Evolutionary conservation across 1,140 invertebrate species (phyloP), one percentile per base, ranked within the genome.

Genomic region (Vanessa tameamea): DNA sequence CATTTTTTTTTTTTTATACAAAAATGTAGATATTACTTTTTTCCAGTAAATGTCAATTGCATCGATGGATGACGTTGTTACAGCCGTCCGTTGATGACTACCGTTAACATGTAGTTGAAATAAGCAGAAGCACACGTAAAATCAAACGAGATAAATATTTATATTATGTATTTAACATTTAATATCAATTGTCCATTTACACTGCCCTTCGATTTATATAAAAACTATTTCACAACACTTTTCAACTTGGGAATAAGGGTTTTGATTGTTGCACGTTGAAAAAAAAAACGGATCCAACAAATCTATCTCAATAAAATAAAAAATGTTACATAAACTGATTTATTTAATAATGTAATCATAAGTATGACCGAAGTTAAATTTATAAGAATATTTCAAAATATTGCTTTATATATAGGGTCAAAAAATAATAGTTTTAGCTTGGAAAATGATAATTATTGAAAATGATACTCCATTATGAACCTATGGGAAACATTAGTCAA

Each of bases 91-190:
- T 51, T 31, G 26, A 31, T 31, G 26, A 31, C 2, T 2, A 31
- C 26, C 26, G 3, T 31, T 31, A 31, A 6, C 6, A 31, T 31
- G 26, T 31, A 48, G 37, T 59, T 12, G 14, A 61, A 70, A 48
- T 53, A 68, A 68, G 72, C 72, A 63, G 37, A 67, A 73, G 72
- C 65, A 47, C 16, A 51, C 26, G 26, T 64, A 63, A 73, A 70
- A 70, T n/a, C 23, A 63, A 70, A 51, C 31, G 14, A 50, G 37
- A 70, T 61, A 70, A 68, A 73, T 64, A 63, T 53, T 57, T 64
- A 43, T 71, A 64, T 20, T 51, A 71, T 72, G 16, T 23, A 43
- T 72, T 57, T 43, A 57, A 69, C 16, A 26, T 67, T 69, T 43
- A 57, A 69, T 69, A 69, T 59, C 53, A 69, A 59, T 57, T 20